A percentile compares a stretch with the other conserved stretches of the same genome.
These are phyloP conservation scores for Lasioglossum oenotherae DNA, from an alignment of 2,888 invertebrate genomes.

Conservation along the genomic window DNA sequence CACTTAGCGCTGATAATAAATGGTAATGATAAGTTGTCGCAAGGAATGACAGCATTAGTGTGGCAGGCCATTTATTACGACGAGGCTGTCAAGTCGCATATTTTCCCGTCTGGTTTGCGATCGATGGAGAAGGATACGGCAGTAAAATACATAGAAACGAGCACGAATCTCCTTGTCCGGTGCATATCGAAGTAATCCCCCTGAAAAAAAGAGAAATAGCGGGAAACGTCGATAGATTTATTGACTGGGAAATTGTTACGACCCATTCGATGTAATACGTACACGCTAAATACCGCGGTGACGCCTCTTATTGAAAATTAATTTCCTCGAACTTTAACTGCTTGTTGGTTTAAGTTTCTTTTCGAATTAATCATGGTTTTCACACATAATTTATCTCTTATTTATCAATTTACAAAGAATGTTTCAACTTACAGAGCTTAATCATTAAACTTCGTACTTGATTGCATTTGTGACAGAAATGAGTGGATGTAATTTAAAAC, in stretches of 20 bases:
- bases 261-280: not conserved
- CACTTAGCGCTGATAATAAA: not conserved
- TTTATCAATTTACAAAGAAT: too few relatives aligned
- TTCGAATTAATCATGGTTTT: not conserved
- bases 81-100: constrained; percentile 8
- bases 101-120: not conserved
- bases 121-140: constrained; percentile 1
- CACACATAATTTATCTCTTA: not conserved
- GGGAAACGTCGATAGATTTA: not conserved
- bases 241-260: not conserved
- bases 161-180: not conserved
- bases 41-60: constrained; percentile 3
- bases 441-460: too few relatives aligned
- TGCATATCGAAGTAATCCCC: too few relatives aligned
- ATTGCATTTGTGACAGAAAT: too few relatives aligned
- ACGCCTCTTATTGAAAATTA: not conserved
- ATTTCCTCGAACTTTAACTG: not conserved
- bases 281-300: not conserved
- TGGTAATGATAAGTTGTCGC: constrained; percentile 8
- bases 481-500: too few relatives aligned
- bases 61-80: constrained; percentile 4
- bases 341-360: not conserved
- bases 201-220: not conserved
- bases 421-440: too few relatives aligned
- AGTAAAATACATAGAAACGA: not conserved